Conservation (phyloP, 2,113 vertebrate genomes). For the Arvicanthis niloticus region DNA sequence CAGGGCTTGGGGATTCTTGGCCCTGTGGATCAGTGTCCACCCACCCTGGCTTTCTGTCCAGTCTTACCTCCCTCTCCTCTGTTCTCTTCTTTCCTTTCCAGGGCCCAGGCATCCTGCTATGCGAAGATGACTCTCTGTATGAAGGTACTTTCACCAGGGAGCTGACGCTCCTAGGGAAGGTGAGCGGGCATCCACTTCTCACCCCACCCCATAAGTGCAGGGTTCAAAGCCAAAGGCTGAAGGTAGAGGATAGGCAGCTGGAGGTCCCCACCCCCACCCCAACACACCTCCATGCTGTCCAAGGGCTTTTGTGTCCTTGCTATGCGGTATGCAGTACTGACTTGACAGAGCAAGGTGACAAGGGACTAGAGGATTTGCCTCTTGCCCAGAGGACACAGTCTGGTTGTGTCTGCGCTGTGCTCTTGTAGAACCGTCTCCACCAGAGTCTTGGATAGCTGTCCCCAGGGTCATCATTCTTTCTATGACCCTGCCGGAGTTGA, state of each 20-base stretch:
- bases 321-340: not conserved
- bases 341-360: not conserved
- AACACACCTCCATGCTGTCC: not conserved
- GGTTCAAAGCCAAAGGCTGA: not conserved
- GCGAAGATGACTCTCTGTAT: slow-evolving; percentile 86
- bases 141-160: slow-evolving; percentile 88
- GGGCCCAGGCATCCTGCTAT: slow-evolving; percentile 87
- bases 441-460: not conserved
- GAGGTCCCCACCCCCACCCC: not conserved
- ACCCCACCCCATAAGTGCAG: not conserved
- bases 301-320: not conserved
- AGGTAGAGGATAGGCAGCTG: not conserved
- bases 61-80: not conserved
- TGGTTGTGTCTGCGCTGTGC: rapidly evolving
- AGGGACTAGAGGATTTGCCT: not conserved
- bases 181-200: slow-evolving; percentile 60
- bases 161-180: slow-evolving; percentile 85
- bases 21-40: not conserved
- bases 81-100: slow-evolving; percentile 32
- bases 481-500: not conserved
- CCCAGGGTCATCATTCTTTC: not conserved
- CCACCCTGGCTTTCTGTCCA: too few relatives aligned
- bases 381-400: too few relatives aligned
- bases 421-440: rapidly evolving
- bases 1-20: not conserved